These are phyloP conservation scores for Centrocercus urophasianus DNA, from an alignment of 2,113 vertebrate species.

Conservation along the genomic window DNA sequence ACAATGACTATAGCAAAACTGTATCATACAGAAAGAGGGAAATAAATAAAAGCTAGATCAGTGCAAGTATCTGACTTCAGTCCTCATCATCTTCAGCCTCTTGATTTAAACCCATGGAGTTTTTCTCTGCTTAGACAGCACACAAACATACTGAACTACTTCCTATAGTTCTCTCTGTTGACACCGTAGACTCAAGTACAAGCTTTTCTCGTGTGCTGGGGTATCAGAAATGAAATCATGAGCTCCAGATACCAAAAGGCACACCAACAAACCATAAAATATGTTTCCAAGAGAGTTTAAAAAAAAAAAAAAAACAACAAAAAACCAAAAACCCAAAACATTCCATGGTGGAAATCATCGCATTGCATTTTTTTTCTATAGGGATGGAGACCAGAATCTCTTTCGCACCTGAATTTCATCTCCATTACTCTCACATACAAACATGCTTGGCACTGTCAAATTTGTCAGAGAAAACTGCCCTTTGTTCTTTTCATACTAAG, in stretches of 20 bases:
- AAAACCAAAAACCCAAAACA: too few species aligned
- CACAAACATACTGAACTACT: not conserved
- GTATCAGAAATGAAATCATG: not conserved
- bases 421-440: not conserved
- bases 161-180: not conserved
- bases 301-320: not conserved
- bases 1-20: slow-evolving; percentile 13
- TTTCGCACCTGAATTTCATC: not conserved
- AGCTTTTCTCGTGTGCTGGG: not conserved
- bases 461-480: not conserved
- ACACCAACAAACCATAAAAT: not conserved
- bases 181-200: rapidly evolving
- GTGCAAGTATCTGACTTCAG: not conserved
- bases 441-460: not conserved
- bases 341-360: not conserved
- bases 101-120: not conserved
- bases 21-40: slow-evolving; percentile 28
- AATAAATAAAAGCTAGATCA: slow-evolving; percentile 67
- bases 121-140: not conserved
- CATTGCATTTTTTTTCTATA: not conserved
- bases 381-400: not conserved
- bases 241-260: not conserved
- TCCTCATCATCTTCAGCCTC: not conserved
- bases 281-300: not conserved
- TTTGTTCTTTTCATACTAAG: not conserved